These are phyloP conservation scores for Catharus bicknelli DNA, from an alignment of 2,113 vertebrate genomes.

Conservation along the genomic window DNA sequence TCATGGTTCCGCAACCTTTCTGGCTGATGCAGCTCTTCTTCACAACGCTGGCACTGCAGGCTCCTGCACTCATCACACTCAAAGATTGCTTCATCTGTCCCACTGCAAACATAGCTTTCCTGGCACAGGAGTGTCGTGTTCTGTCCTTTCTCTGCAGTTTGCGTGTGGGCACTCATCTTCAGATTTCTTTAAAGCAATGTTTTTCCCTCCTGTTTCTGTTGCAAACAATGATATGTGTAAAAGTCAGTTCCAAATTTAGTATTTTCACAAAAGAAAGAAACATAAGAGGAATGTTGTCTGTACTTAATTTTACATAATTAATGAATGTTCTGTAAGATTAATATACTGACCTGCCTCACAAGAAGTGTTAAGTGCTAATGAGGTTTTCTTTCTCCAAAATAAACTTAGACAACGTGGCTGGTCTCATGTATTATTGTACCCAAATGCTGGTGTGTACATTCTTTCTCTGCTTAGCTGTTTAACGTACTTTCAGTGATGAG, in stretches of 20 bases:
- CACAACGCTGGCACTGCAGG: constrained; percentile 90
- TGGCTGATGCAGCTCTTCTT: constrained; percentile 91
- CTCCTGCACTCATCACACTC: constrained; percentile 97
- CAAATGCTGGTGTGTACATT: neutral
- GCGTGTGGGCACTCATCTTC: constrained; percentile 88
- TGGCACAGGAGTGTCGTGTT: constrained; percentile 85
- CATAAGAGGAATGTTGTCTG: neutral
- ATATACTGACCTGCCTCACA: neutral
- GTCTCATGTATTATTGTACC: neutral
- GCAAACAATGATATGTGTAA: neutral
- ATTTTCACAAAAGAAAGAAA: neutral
- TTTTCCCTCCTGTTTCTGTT: constrained; percentile 12
- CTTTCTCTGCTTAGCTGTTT: neutral
- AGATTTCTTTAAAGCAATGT: neutral
- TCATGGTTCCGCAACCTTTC: constrained; percentile 91
- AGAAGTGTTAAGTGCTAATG: constrained; percentile 10
- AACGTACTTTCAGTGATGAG: neutral
- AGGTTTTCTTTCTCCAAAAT: constrained; percentile 1
- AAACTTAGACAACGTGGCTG: neutral
- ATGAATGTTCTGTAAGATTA: neutral
- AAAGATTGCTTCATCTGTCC: constrained; percentile 88
- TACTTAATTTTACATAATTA: neutral
- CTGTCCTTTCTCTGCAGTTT: constrained; percentile 82
- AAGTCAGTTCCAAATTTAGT: neutral
- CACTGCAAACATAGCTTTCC: constrained; percentile 95